Percentiles rank a stretch among this genome's conserved stretches.
phyloP scores from a whole-genome alignment of 2,888 invertebrate species.

The Seira sanloemensis region DNA sequence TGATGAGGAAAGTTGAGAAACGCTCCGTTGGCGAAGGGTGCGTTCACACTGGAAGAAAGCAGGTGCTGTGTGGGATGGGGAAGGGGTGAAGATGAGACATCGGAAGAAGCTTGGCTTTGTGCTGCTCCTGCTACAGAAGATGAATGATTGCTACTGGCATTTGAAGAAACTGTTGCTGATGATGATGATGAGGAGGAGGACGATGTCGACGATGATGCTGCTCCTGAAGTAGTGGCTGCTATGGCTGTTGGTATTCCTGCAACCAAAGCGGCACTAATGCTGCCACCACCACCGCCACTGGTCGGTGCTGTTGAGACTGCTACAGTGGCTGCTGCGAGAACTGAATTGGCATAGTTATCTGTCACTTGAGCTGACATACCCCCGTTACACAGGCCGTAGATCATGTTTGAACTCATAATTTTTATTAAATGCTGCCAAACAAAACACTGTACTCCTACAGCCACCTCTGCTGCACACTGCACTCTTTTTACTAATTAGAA shows the following conservation, averaged over 20 bases:
- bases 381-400: conserved; percentile 72
- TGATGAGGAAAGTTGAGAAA: conserved; percentile 51
- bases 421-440: conserved; percentile 46
- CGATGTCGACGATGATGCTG: conserved; percentile 38
- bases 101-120: conserved; percentile 47
- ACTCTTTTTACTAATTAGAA: conserved; percentile 54
- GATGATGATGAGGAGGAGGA: conserved; percentile 38
- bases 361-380: conserved; percentile 71
- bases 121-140: conserved; percentile 52
- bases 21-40: conserved; percentile 28
- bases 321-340: conserved; percentile 46
- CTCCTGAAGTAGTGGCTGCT: conserved; percentile 41
- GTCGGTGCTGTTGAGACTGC: conserved; percentile 53
- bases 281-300: conserved; percentile 51
- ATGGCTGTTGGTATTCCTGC: not conserved
- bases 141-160: conserved; percentile 62
- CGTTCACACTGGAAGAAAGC: conserved; percentile 21
- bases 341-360: conserved; percentile 68
- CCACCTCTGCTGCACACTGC: not conserved
- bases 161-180: conserved; percentile 64
- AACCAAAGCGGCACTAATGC: conserved; percentile 38
- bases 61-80: conserved; percentile 34
- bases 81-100: conserved; percentile 61
- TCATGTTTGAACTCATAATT: conserved; percentile 73
- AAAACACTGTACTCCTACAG: conserved; percentile 8